These are phyloP conservation scores for Kryptolebias ocellatus DNA, from an alignment of 2,797 vertebrate genomes.

Conservation along the genomic window DNA sequence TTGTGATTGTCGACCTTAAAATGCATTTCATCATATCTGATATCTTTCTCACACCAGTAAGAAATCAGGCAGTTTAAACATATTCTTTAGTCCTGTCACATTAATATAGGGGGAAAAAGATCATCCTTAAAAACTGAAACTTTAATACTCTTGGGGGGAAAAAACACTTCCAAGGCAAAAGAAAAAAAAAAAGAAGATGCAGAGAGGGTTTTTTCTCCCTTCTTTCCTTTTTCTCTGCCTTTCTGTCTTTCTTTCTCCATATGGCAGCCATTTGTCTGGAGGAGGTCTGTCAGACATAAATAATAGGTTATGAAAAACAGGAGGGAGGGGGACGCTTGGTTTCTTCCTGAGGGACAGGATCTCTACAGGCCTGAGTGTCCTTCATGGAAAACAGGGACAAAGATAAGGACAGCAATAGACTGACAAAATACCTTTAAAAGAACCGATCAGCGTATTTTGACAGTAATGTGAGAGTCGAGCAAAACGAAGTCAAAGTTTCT, in stretches of 20 bases:
- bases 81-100: background rate
- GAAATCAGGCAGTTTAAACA: constrained; percentile 22
- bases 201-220: constrained; percentile 36
- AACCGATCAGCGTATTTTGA: constrained; percentile 11
- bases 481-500: background rate
- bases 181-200: constrained; percentile 35
- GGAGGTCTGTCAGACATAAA: constrained; percentile 84
- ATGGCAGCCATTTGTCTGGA: constrained; percentile 87
- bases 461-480: background rate
- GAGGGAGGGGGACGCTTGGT: constrained; percentile 68
- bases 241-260: constrained; percentile 74
- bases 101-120: background rate
- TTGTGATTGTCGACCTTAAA: constrained; percentile 44
- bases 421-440: constrained; percentile 19
- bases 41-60: constrained; percentile 38
- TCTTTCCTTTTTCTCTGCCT: constrained; percentile 54
- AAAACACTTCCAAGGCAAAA: constrained; percentile 28
- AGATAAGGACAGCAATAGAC: constrained; percentile 41
- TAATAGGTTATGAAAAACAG: constrained; percentile 84
- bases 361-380: constrained; percentile 81
- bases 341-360: constrained; percentile 81
- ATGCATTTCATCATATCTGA: constrained; percentile 52
- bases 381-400: constrained; percentile 66
- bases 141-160: background rate
- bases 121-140: background rate